These are phyloP conservation scores for Leptobrachium ailaonicum DNA, from an alignment of 2,113 vertebrate species.

Conservation along the genomic window DNA sequence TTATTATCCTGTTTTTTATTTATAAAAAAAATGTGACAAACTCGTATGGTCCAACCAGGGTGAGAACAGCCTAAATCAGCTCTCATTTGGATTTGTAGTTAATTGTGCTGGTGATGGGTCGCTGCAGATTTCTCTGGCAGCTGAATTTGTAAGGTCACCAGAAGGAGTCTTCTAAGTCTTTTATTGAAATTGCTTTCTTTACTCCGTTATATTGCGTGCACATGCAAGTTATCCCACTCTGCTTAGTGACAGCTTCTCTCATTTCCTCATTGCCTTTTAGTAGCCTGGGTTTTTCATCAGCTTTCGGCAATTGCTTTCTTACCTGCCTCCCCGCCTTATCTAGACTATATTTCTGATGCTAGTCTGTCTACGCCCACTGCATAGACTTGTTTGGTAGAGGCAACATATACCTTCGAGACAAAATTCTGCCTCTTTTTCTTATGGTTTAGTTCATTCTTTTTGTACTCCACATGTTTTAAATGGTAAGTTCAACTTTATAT, in stretches of 20 bases:
- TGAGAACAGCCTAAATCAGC: background rate
- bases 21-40: no score
- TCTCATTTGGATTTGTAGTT: background rate
- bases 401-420: background rate
- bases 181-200: conserved; percentile 37
- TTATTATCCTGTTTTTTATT: no score
- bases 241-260: conserved; percentile 51
- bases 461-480: background rate
- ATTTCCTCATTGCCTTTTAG: conserved; percentile 48
- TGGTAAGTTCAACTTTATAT: no score
- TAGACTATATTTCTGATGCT: conserved; percentile 38
- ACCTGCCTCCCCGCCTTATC: conserved; percentile 24
- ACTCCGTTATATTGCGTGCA: conserved; percentile 43
- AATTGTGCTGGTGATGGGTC: background rate
- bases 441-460: background rate
- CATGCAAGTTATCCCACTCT: conserved; percentile 47
- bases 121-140: background rate
- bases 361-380: conserved; percentile 26
- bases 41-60: background rate
- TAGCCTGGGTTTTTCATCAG: conserved; percentile 45
- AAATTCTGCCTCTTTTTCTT: background rate
- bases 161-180: conserved; percentile 25
- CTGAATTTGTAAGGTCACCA: conserved; percentile 50
- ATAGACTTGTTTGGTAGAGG: background rate
- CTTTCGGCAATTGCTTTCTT: conserved; percentile 45